Percentiles rank a stretch among this genome's conserved stretches.
These are phyloP conservation scores for Artemia sp. DNA, from an alignment of 2,888 invertebrate species.

Conservation along the genomic window DNA sequence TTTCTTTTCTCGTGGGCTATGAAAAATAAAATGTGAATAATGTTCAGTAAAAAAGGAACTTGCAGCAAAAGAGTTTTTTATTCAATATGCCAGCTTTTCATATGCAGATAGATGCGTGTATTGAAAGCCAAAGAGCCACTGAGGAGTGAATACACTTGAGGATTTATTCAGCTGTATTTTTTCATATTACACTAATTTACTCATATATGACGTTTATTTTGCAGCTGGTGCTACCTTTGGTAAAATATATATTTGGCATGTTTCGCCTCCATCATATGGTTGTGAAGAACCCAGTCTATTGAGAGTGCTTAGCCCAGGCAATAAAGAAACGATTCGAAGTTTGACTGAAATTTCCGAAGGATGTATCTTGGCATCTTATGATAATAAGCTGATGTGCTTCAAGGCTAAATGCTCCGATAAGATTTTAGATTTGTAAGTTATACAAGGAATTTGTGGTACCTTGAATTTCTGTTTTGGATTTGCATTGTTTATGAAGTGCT, in stretches of 20 bases:
- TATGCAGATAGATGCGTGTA: not conserved
- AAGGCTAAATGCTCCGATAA: not conserved
- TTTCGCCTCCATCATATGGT: not conserved
- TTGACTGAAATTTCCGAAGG: not conserved
- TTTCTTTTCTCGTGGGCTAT: too few relatives aligned
- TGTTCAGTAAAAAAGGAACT: too few relatives aligned
- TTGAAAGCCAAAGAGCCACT: not conserved
- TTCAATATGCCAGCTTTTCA: not conserved
- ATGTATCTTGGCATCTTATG: not conserved
- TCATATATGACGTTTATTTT: not conserved
- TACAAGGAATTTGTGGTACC: not conserved
- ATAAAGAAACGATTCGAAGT: not conserved
- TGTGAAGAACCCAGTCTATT: not conserved
- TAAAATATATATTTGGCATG: conserved; percentile 4
- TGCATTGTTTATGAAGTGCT: not conserved
- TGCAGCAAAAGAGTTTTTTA: too few relatives aligned
- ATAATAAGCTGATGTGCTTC: not conserved
- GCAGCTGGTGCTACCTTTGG: not conserved
- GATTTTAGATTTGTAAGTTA: not conserved
- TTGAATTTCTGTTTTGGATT: not conserved
- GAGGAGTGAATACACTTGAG: too few relatives aligned
- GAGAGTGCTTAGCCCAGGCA: not conserved
- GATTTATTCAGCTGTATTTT: too few relatives aligned
- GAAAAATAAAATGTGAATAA: too few relatives aligned
- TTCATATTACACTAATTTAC: not conserved